Percentiles rank a stretch among this genome's conserved stretches.
Conservation (phyloP, 1,140 invertebrate genomes). For the Drosophila littoralis region DNA sequence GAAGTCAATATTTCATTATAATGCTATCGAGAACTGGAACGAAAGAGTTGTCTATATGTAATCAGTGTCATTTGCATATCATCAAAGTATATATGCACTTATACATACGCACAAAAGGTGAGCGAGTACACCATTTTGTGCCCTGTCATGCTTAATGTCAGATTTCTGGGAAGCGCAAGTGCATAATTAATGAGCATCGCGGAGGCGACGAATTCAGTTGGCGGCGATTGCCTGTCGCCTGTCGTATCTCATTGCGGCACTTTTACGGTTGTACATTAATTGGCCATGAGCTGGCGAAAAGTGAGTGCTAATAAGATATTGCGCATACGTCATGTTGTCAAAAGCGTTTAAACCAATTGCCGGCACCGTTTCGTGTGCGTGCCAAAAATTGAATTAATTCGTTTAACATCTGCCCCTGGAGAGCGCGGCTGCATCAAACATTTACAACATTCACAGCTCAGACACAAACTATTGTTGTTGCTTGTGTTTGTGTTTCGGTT, state of each 20-base stretch:
- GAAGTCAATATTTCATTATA: too few species aligned
- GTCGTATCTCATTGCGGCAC: constrained; percentile 15
- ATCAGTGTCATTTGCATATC: too few species aligned
- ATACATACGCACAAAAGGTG: neutral
- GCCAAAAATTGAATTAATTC: constrained; percentile 47
- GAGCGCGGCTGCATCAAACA: constrained; percentile 31
- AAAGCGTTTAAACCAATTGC: constrained; percentile 50
- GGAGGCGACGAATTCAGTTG: constrained; percentile 1
- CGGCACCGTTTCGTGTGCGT: constrained; percentile 23
- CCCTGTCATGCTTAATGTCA: constrained; percentile 51
- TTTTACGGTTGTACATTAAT: constrained; percentile 50
- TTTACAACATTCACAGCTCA: constrained; percentile 30
- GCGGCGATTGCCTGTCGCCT: constrained; percentile 10
- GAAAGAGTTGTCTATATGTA: too few species aligned
- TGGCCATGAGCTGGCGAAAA: constrained; percentile 44
- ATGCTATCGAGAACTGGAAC: too few species aligned
- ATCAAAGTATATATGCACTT: neutral
- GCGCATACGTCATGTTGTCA: constrained; percentile 52
- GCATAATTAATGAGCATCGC: constrained; percentile 50
- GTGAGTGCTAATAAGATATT: constrained; percentile 47
- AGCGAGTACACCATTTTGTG: constrained; percentile 22
- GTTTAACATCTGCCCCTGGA: neutral
- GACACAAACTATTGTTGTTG: constrained; percentile 13
- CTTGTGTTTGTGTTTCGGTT: constrained; percentile 12
- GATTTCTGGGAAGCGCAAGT: constrained; percentile 21